Evolutionary conservation across 1,140 invertebrate genomes (phyloP), one percentile per base, ranked within the genome.

Genomic region (Phocides pigmalion): DNA sequence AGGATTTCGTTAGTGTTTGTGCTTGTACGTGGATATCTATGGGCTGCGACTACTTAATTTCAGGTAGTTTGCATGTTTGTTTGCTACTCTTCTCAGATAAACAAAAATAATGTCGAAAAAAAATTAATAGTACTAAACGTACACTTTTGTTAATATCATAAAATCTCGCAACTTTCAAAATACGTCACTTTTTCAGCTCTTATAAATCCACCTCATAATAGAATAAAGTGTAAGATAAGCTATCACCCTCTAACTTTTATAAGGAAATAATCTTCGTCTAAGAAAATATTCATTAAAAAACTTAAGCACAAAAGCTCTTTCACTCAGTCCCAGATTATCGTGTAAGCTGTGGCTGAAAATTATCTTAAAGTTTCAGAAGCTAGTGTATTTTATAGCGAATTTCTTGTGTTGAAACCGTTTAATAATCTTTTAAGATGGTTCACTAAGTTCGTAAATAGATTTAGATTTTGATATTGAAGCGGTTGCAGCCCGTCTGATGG

Each of bases 211-310:
- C 4, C 28, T 35, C 5, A 14, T 39, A 39, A 39, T 39, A 39
- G 3, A 39, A 14, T 39, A 14, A 39, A 39, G n/a, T 39, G n/a
- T 14, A 39, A 39, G 37, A 39, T 39, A 39, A 39, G 12, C 37
- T 39, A 39, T 39, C 37, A 39, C 14, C n/a, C 14, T 39, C 14
- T 8, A 39, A 39, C 37, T 39, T 39, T 39, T 39, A 39, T 39
- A 39, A 39, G 37, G 37, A 39, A 39, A 39, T 39, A 39, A 1
- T 39, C 9, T 12, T 39, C 28, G 28, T 39, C 37, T 39, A 39
- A 39, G 37, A 39, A 39, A 39, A 39, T 39, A 39, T 39, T 39
- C 37, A 39, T 39, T 39, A 39, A 39, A 39, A 15, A 12, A 14
- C 37, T 32, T 3, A 39, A 39, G 37, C 37, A 39, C 37, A 39